Evolutionary conservation across 2,113 vertebrate species (phyloP), one percentile per base, ranked within the genome.

Genomic region (Crotophaga sulcirostris): DNA sequence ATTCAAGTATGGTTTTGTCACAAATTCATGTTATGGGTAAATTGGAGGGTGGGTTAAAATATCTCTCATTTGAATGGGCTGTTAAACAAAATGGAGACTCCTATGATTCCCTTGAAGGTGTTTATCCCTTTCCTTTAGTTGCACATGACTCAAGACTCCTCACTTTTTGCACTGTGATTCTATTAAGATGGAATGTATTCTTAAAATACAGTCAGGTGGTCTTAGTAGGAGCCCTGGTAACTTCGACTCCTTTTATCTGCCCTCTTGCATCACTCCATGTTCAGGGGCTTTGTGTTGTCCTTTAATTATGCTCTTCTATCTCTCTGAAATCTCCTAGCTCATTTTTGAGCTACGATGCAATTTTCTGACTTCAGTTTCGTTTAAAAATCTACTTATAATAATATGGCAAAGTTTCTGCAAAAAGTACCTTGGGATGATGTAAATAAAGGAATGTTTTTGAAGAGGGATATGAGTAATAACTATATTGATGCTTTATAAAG

Each of bases 401-500:
- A 21, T 54, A 51, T 0, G 3, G 15, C 10, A 28, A 36, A 63
- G 6, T 73, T 94, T 83, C 75, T 66, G 31, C 29, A 59, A 60
- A 59, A 78, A 42, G 15, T 58, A 36, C 26, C 87, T 56, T 7
- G 14, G 4, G 20, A 17, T 58, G 34, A 68, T 91, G 67, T 26
- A 76, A 72, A 38, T 84, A 56, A 78, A 93, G 33, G 26, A 33
- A 4, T 42, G 51, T 45, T 93, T 80, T 73, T 96, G 16, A 76
- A 73, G 68, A 77, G 60, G 44, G 40, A 31, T 70, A 2, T 66
- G 54, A 84, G n/a, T 78, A 94, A 89, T 82, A 42, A 66, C 62
- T 64, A 52, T 63, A 93, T 94, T 90, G 33, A 23, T 89, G 45
- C 63, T 58, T 83, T 77, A 84, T 78, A 54, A 89, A 87, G 47